These are phyloP conservation scores for Platorchestia sp. DNA, from an alignment of 1,140 invertebrate genomes.

Conservation along the genomic window DNA sequence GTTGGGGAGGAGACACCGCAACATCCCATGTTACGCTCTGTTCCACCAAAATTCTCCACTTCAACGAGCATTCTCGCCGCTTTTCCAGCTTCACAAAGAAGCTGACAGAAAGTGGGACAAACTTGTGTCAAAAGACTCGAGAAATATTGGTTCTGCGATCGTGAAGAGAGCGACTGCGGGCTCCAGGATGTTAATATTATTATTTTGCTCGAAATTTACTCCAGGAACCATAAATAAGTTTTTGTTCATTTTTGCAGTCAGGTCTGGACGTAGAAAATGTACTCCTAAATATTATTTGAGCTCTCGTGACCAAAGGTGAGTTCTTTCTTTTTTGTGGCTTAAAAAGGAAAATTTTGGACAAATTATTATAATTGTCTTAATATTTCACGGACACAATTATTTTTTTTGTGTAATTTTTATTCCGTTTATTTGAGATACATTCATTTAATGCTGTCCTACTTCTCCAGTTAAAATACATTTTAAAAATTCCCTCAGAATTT, in stretches of 20 bases:
- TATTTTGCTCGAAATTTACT: neutral
- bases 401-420: neutral
- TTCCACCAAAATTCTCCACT: neutral
- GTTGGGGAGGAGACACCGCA: neutral
- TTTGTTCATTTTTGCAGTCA: neutral
- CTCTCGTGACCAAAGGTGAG: neutral
- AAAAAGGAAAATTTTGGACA: neutral
- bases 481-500: neutral
- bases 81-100: conserved; percentile 21
- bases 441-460: neutral
- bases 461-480: neutral
- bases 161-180: neutral
- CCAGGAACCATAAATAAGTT: neutral
- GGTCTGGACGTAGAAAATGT: neutral
- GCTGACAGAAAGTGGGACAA: conserved; percentile 1
- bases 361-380: neutral
- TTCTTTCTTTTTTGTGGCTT: neutral
- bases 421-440: neutral
- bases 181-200: neutral
- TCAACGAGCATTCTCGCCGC: neutral
- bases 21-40: neutral
- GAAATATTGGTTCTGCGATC: neutral
- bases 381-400: neutral
- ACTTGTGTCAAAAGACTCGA: conserved; percentile 3
- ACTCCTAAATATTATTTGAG: neutral